phyloP scores from a whole-genome alignment of 2,797 vertebrate genomes.

The Hippoglossus hippoglossus region DNA sequence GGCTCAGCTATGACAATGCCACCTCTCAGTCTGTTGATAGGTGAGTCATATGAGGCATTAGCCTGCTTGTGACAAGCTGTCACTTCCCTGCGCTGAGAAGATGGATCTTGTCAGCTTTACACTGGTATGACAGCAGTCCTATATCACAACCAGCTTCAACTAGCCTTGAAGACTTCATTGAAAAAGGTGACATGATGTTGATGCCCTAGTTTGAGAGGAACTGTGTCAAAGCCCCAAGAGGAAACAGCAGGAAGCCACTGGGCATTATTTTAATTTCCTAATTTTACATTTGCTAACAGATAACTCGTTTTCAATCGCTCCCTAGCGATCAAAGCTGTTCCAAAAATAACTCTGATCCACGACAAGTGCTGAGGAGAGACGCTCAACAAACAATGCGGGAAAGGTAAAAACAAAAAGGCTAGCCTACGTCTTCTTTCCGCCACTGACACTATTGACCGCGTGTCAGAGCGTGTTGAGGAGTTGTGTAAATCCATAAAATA shows the following conservation, averaged over 20 bases:
- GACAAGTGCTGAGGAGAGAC: conserved; percentile 21
- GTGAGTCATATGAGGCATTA: conserved; percentile 58
- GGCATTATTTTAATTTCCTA: conserved; percentile 45
- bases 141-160: not conserved
- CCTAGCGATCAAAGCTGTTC: conserved; percentile 32
- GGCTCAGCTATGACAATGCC: conserved; percentile 38
- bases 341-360: conserved; percentile 44
- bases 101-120: conserved; percentile 22
- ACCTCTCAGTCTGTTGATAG: conserved; percentile 44
- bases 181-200: conserved; percentile 58
- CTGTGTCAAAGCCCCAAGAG: conserved; percentile 56
- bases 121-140: conserved; percentile 11
- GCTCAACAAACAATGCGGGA: conserved; percentile 43
- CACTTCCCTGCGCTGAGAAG: conserved; percentile 31
- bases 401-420: conserved; percentile 18
- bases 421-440: conserved; percentile 46
- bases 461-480: conserved; percentile 69
- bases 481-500: conserved; percentile 81
- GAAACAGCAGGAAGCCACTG: conserved; percentile 25
- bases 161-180: conserved; percentile 23
- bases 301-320: conserved; percentile 51
- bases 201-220: conserved; percentile 60
- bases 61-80: conserved; percentile 52
- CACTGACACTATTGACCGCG: conserved; percentile 58
- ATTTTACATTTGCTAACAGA: conserved; percentile 57